A percentile compares a stretch with the other conserved stretches of the same genome.
These are phyloP conservation scores for Axinella damicornis DNA, from an alignment of 37 sponge, comb jelly and placozoan genomes.

Conservation along the genomic window DNA sequence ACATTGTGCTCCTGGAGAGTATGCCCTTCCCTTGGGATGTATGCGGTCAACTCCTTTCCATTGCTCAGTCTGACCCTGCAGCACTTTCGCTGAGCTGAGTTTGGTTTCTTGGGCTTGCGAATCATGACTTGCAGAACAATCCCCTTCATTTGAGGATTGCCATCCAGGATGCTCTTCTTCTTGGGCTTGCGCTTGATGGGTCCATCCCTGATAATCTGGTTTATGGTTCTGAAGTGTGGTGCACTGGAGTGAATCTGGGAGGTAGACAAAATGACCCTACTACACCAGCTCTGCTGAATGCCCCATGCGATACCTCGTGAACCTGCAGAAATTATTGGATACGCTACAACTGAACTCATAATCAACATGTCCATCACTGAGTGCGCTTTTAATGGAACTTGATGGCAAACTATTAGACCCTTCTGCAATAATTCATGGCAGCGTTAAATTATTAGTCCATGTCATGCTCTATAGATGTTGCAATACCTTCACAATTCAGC, in stretches of 20 bases:
- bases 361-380: too few species aligned
- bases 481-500: too few species aligned
- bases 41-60: conserved; percentile 77
- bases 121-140: conserved; percentile 67
- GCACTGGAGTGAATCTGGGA: conserved; percentile 43
- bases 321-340: too few species aligned
- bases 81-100: conserved; percentile 89
- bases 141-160: conserved; percentile 76
- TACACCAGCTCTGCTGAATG: too few species aligned
- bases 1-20: conserved; percentile 87
- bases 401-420: too few species aligned
- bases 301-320: too few species aligned
- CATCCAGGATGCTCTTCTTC: conserved; percentile 29
- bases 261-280: background rate
- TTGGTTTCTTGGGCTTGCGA: conserved; percentile 86
- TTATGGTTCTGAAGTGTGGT: conserved; percentile 49
- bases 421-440: too few species aligned
- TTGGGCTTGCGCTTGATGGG: conserved; percentile 45
- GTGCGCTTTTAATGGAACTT: too few species aligned
- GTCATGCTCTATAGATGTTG: too few species aligned
- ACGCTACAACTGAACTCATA: too few species aligned
- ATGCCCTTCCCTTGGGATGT: conserved; percentile 80
- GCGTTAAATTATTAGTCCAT: too few species aligned
- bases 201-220: conserved; percentile 75
- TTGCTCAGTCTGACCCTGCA: conserved; percentile 80